Evolutionary conservation across 2,888 invertebrate species (phyloP), one percentile per base, ranked within the genome.

Genomic region (Ophioninae sp.): DNA sequence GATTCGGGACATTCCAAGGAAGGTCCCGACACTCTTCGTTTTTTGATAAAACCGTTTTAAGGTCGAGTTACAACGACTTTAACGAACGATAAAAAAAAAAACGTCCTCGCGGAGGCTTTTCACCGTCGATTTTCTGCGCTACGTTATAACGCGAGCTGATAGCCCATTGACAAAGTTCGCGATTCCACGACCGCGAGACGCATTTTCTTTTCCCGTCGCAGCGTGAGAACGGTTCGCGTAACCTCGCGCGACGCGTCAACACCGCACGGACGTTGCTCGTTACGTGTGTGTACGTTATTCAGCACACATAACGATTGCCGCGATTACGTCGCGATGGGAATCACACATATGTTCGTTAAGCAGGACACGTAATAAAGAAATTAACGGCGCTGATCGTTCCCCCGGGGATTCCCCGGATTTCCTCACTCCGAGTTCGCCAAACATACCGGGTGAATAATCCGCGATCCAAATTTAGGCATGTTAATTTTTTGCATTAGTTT

Each of bases 301-400:
- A 50, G 50, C 70, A 76, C 41, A 72, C 21, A 81, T 20, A 37
- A 59, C 50, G 39, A 77, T 77, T 39, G 37, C 39, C 56, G 44
- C 30, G 23, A 76, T 81, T 68, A 73, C 67, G 39, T 67, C 62
- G 61, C 72, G 59, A 50, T 50, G 17, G 67, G 64, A 65, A 50
- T 77, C 68, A 74, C 62, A 74, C 74, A 50, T 67, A 72, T 39
- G 50, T 72, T 67, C 76, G 72, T 81, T 50, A 41, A 61, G 20
- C 30, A 37, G 67, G 50, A 67, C 64, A 67, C 81, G 76, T 65
- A 81, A 81, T 76, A 72, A 72, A 74, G 73, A 57, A 78, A 68
- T 78, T 57, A 73, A 78, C 73, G 69, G 30, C 62, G 64, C 62
- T 23, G 67, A 37, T 72, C 56, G 73, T 78, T 78, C n/a, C n/a